Evolutionary conservation across 2,888 invertebrate species (phyloP).

Genomic region (Selenia dentaria): DNA sequence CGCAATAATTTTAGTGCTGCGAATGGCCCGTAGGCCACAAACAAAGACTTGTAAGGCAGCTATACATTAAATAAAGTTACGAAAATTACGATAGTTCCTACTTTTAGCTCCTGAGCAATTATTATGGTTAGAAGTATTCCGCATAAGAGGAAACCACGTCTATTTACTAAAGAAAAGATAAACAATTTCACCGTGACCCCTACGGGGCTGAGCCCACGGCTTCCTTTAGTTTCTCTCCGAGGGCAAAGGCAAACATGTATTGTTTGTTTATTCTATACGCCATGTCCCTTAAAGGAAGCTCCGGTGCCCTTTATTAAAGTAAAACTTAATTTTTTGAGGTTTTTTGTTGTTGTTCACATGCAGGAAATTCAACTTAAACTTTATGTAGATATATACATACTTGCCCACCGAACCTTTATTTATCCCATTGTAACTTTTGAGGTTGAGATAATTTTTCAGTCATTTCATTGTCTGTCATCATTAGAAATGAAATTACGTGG

Average conservation of each 20-base stretch:
- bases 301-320: constrained; percentile 26
- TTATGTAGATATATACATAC: too few relatives aligned
- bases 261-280: constrained; percentile 31
- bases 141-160: constrained; percentile 15
- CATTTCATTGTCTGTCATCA: too few relatives aligned
- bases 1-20: too few relatives aligned
- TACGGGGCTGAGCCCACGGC: constrained; percentile 25
- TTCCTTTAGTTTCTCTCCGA: constrained; percentile 33
- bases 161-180: constrained; percentile 35
- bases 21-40: too few relatives aligned
- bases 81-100: too few relatives aligned
- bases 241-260: constrained; percentile 29
- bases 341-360: constrained; percentile 20
- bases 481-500: too few relatives aligned
- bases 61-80: too few relatives aligned
- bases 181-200: constrained; percentile 34
- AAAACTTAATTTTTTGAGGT: constrained; percentile 25
- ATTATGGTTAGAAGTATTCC: too few relatives aligned
- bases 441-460: too few relatives aligned
- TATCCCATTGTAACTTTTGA: not conserved
- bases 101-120: too few relatives aligned
- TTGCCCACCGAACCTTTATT: too few relatives aligned
- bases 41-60: too few relatives aligned
- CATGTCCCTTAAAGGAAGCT: constrained; percentile 22
- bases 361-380: not conserved